phyloP scores from a whole-genome alignment of 2,797 vertebrate species.

The Centropyge bicolor region DNA sequence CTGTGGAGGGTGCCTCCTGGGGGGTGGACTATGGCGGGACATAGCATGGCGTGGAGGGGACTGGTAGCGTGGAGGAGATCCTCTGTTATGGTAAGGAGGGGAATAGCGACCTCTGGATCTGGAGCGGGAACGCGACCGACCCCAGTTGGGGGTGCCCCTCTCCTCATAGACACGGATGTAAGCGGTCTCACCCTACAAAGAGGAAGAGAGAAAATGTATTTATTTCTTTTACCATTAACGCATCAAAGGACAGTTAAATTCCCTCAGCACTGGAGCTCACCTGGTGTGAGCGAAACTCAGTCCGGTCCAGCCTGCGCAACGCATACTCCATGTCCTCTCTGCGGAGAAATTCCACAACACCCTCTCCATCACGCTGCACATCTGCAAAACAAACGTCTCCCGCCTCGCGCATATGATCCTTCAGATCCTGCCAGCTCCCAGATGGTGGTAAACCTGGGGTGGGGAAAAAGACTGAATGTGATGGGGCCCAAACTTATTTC shows the following conservation, averaged over 20 bases:
- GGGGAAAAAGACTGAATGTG: not conserved
- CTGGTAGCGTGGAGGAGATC: slow-evolving; percentile 90
- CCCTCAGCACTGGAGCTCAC: slow-evolving; percentile 69
- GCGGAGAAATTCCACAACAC: slow-evolving; percentile 91
- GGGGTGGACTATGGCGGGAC: slow-evolving; percentile 86
- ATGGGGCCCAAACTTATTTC: not conserved
- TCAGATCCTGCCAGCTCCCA: slow-evolving; percentile 95
- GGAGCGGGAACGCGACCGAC: slow-evolving; percentile 92
- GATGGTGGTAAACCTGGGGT: slow-evolving; percentile 87
- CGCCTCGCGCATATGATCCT: slow-evolving; percentile 91
- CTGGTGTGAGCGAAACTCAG: slow-evolving; percentile 91
- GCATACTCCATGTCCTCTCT: slow-evolving; percentile 93
- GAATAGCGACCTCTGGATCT: slow-evolving; percentile 92
- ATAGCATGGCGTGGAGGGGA: slow-evolving; percentile 89
- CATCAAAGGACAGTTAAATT: not conserved
- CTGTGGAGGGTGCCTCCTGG: slow-evolving; percentile 79
- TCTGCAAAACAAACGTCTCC: slow-evolving; percentile 92
- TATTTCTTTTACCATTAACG: not conserved
- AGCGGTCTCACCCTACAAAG: slow-evolving; percentile 87
- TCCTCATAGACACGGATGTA: slow-evolving; percentile 92
- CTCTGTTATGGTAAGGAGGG: slow-evolving; percentile 91
- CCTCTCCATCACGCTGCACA: slow-evolving; percentile 90
- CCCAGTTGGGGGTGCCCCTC: slow-evolving; percentile 86
- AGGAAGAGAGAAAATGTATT: rapidly evolving
- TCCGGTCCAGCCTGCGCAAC: slow-evolving; percentile 89